Percentiles rank a stretch among this genome's conserved stretches.
Evolutionary conservation across 2,113 vertebrate species (phyloP).

Genomic region (Caranx melampygus): DNA sequence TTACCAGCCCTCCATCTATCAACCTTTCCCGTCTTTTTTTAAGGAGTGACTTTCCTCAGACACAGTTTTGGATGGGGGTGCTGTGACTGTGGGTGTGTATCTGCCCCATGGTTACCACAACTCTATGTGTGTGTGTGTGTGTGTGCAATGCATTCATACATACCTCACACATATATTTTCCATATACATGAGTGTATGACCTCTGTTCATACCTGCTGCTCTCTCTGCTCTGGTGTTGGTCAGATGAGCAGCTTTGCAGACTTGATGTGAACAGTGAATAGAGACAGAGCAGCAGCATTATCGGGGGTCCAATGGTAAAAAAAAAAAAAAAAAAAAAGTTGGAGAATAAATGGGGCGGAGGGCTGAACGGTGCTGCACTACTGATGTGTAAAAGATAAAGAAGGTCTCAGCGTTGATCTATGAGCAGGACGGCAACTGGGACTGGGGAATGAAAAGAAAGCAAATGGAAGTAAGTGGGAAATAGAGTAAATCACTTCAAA

Average conservation of each 20-base stretch:
- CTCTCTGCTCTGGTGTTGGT: conserved; percentile 34
- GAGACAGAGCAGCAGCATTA: conserved; percentile 74
- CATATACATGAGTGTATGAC: conserved; percentile 23
- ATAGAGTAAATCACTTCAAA: not conserved
- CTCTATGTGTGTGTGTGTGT: conserved; percentile 64
- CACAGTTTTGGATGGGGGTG: conserved; percentile 60
- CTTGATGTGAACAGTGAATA: conserved; percentile 67
- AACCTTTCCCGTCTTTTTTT: conserved; percentile 83
- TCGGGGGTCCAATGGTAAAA: conserved; percentile 54
- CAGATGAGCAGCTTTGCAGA: conserved; percentile 54
- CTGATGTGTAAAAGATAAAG: conserved; percentile 97
- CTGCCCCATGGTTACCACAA: conserved; percentile 41
- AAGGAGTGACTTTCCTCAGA: conserved; percentile 93
- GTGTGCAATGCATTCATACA: not conserved
- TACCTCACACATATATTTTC: not conserved
- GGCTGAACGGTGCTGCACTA: conserved; percentile 84
- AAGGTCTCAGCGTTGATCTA: conserved; percentile 79
- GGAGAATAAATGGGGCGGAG: conserved; percentile 87
- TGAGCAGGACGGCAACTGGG: conserved; percentile 31
- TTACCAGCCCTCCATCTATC: conserved; percentile 97
- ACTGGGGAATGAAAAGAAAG: conserved; percentile 51
- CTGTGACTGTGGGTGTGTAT: conserved; percentile 27
- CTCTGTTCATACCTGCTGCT: conserved; percentile 40
- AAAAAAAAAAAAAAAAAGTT: conserved; percentile 55
- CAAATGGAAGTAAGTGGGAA: not conserved